These are phyloP conservation scores for Lypha dubia DNA, from an alignment of 2,888 invertebrate genomes.

Conservation along the genomic window DNA sequence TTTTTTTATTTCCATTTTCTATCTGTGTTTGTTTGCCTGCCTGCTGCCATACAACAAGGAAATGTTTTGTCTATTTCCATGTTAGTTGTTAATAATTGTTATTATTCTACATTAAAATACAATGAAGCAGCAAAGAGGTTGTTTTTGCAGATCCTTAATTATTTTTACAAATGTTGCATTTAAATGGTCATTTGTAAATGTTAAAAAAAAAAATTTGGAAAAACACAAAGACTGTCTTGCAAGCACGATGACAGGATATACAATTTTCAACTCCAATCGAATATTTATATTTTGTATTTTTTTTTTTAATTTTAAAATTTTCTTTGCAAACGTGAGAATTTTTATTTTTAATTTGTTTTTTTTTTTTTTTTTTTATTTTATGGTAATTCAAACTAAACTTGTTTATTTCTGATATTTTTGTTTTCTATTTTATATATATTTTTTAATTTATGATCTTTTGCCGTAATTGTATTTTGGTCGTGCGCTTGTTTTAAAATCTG, in stretches of 20 bases:
- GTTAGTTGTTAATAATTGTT: constrained; percentile 42
- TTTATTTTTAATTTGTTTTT: constrained; percentile 1
- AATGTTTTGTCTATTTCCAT: constrained; percentile 48
- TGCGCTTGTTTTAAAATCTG: constrained; percentile 21
- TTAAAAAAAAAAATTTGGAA: background rate
- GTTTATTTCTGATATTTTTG: constrained; percentile 1
- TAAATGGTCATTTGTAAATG: background rate
- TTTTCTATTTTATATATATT: constrained; percentile 2
- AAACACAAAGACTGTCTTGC: background rate
- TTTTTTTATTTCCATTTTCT: constrained; percentile 13
- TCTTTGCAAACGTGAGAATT: constrained; percentile 20
- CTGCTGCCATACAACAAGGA: constrained; percentile 39
- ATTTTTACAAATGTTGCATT: constrained; percentile 10
- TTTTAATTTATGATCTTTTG: constrained; percentile 19
- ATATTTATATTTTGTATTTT: background rate
- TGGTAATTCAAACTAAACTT: background rate
- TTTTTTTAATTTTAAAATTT: background rate
- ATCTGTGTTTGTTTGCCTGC: background rate
- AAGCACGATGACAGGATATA: background rate
- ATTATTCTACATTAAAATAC: constrained; percentile 55
- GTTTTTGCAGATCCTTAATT: background rate
- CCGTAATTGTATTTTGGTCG: constrained; percentile 34
- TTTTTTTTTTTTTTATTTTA: background rate
- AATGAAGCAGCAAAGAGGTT: constrained; percentile 6
- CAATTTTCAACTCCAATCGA: too few species aligned